Percentiles rank a stretch among this genome's conserved stretches.
phyloP scores from a whole-genome alignment of 2,888 invertebrate genomes.

The Rhagium mordax region DNA sequence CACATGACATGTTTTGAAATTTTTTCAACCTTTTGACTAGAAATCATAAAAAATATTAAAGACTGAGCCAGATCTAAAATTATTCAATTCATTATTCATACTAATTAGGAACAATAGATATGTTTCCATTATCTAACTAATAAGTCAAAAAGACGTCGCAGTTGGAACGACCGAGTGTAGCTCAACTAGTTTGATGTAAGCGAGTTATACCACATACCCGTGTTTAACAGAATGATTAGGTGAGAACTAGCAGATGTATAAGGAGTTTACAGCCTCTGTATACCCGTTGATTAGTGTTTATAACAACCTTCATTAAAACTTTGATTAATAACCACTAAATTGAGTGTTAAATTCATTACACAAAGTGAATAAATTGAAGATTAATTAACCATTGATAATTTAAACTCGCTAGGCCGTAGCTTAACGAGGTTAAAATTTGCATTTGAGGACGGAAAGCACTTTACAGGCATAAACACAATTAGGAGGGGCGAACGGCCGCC shows the following conservation, averaged over 20 bases:
- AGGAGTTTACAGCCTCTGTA: conserved; percentile 48
- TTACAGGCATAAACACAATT: conserved; percentile 71
- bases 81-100: no score
- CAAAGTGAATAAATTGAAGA: conserved; percentile 74
- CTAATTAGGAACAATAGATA: no score
- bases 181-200: not conserved
- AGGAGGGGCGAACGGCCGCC: conserved; percentile 60
- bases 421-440: conserved; percentile 73
- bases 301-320: conserved; percentile 73
- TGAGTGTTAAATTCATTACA: conserved; percentile 69
- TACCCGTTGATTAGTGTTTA: conserved; percentile 63
- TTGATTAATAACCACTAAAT: conserved; percentile 75
- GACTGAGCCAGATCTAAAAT: no score
- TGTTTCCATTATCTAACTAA: no score
- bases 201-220: not conserved
- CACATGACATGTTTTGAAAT: no score
- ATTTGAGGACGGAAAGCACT: conserved; percentile 72
- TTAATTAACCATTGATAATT: conserved; percentile 73
- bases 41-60: no score
- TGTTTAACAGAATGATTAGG: conserved; percentile 33
- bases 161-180: not conserved
- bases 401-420: conserved; percentile 71
- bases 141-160: not conserved
- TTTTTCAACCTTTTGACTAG: no score
- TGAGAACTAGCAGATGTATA: conserved; percentile 48